Percentiles rank a stretch among this genome's conserved stretches.
Conservation (phyloP, 2,113 vertebrate species). For the Nipponia nippon region DNA sequence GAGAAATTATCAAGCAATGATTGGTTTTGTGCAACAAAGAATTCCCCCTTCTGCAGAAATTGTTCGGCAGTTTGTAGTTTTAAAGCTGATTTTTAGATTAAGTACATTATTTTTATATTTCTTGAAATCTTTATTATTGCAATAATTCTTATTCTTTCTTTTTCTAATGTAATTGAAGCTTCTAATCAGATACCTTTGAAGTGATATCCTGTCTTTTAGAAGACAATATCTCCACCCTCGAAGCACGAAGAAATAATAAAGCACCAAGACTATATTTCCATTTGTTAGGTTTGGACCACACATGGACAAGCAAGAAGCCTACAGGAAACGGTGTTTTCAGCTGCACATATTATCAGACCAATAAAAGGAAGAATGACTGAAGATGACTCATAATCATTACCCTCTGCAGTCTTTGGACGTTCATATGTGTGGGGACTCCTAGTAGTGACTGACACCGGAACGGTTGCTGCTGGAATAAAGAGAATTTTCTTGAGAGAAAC, state of each 20-base stretch:
- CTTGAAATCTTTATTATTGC: not conserved
- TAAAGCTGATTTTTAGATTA: not conserved
- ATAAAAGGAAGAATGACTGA: not conserved
- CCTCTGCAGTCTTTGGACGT: slow-evolving; percentile 8
- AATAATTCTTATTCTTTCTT: not conserved
- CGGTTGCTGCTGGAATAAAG: slow-evolving; percentile 30
- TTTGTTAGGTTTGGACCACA: not conserved
- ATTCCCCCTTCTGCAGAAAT: not conserved
- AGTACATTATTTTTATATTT: not conserved
- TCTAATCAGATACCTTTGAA: not conserved
- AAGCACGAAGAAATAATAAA: not conserved
- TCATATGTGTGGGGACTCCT: slow-evolving; percentile 5
- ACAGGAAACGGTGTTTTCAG: not conserved
- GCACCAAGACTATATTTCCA: not conserved
- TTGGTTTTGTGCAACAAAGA: not conserved
- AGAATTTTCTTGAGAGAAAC: slow-evolving; percentile 1
- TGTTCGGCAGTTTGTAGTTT: not conserved
- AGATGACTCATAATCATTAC: slow-evolving; percentile 13
- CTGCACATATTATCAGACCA: not conserved
- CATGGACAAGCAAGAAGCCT: not conserved
- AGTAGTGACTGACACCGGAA: slow-evolving; percentile 1
- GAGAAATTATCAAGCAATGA: not conserved
- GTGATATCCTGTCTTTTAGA: not conserved
- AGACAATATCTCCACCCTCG: not conserved
- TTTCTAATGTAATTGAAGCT: not conserved